These are phyloP conservation scores for Microtus richardsoni DNA, from an alignment of 2,113 vertebrate species.

Conservation along the genomic window DNA sequence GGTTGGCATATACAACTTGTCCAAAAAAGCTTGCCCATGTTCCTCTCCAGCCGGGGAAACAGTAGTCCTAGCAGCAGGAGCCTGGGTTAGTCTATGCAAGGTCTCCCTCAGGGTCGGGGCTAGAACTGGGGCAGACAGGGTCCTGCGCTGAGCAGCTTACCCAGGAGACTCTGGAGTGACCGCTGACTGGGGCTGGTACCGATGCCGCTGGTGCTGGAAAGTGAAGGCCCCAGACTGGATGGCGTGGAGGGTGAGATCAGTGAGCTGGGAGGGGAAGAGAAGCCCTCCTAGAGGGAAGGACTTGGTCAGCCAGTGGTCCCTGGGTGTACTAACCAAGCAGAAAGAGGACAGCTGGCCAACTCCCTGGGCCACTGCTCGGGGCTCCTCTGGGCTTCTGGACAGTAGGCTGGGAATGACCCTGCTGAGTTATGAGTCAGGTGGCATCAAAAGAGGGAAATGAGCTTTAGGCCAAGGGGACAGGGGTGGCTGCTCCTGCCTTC, in stretches of 20 bases:
- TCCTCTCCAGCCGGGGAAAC: not conserved
- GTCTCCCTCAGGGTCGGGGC: not conserved
- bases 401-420: not conserved
- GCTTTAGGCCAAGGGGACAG: not conserved
- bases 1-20: not conserved
- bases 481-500: not conserved
- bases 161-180: conserved; percentile 92
- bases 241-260: conserved; percentile 91
- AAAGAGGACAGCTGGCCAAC: not conserved
- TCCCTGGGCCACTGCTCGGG: not conserved
- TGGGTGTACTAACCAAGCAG: not conserved
- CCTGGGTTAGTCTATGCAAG: not conserved
- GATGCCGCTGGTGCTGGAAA: conserved; percentile 93
- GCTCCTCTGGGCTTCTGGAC: not conserved
- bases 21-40: not conserved
- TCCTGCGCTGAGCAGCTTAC: conserved; percentile 81
- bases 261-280: conserved; percentile 90
- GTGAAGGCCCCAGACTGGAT: conserved; percentile 87
- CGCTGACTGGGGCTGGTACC: conserved; percentile 93
- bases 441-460: not conserved
- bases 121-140: not conserved
- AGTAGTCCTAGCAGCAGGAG: not conserved
- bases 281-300: conserved; percentile 82
- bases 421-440: not conserved
- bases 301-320: not conserved